Evolutionary conservation across 2,113 vertebrate species (phyloP).

Genomic region (Pteronura brasiliensis): DNA sequence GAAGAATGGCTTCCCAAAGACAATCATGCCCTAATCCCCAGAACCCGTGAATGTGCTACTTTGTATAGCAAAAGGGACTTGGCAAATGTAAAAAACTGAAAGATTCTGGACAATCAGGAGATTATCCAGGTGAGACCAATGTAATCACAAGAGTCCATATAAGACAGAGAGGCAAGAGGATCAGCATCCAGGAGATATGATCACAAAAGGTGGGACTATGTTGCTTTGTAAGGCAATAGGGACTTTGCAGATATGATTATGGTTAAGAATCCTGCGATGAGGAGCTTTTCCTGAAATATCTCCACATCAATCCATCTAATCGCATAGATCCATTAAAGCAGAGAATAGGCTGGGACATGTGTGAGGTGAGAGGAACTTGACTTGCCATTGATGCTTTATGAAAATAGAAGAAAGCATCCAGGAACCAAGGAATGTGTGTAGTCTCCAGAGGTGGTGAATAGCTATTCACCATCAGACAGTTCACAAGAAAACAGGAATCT

Average conservation of each 20-base stretch:
- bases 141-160: not conserved
- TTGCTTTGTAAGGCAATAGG: not conserved
- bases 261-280: not conserved
- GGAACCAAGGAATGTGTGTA: not conserved
- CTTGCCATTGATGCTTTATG: not conserved
- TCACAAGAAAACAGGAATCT: not conserved
- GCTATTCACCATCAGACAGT: not conserved
- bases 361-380: not conserved
- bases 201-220: not conserved
- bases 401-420: not conserved
- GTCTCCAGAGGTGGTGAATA: not conserved
- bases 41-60: not conserved
- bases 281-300: not conserved
- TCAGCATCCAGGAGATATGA: not conserved
- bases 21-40: not conserved
- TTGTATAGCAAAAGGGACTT: not conserved
- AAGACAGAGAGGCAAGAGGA: not conserved
- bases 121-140: not conserved
- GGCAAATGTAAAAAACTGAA: not conserved
- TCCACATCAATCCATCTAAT: not conserved
- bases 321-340: not conserved
- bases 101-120: not conserved
- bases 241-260: not conserved
- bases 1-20: not conserved
- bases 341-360: not conserved